Base-by-base conservation (phyloP, 2,113 vertebrate species). In the Indicator indicator region DNA sequence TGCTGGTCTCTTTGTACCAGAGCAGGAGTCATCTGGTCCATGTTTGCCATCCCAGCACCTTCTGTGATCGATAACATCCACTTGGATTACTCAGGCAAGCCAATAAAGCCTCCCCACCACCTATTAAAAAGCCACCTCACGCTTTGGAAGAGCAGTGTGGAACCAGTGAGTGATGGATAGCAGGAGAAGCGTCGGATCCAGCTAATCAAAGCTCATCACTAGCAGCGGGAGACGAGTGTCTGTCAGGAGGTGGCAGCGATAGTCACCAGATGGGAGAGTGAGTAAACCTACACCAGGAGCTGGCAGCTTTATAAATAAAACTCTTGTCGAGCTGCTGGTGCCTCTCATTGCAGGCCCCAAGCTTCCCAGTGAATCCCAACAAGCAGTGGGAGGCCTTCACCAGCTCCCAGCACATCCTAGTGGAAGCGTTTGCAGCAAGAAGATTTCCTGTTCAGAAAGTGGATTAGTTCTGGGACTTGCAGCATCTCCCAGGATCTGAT, bases 301-400 rank as follows among this genome's bases (percentile, higher is more conserved):
- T 80, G 94, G 94, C 92, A 92, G 91, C 90, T 75, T 90, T 82
- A 83, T 50, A 88, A 91, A 94, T 94, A 96, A 93, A 92, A 54
- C 69, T 58, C 86, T 79, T 54, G 54, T 79, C 4, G 23, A 71
- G 76, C 21, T 88, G 77, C 83, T 19, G 21, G 72, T 74, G 89
- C 83, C 69, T 91, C 86, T 89, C 14, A 1, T 65, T 1, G 11
- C 4, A 9, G 60, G 70, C 52, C 78, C 91, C 11, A 4, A 70
- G 12, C 38, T 72, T 64, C 67, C 81, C 65, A 6, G 3, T 9
- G 6, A 32, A 93, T 74, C 55, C 52, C 28, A 0, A 73, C 14
- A 76, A 76, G 69, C 26, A 3, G 70, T 11, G 1, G 52, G 59
- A 70, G 63, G 26, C 77, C 67, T 83, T 44, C 1, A 2, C 81